Base-by-base conservation (phyloP, 2,888 invertebrate genomes). In the Athalia cordata region DNA sequence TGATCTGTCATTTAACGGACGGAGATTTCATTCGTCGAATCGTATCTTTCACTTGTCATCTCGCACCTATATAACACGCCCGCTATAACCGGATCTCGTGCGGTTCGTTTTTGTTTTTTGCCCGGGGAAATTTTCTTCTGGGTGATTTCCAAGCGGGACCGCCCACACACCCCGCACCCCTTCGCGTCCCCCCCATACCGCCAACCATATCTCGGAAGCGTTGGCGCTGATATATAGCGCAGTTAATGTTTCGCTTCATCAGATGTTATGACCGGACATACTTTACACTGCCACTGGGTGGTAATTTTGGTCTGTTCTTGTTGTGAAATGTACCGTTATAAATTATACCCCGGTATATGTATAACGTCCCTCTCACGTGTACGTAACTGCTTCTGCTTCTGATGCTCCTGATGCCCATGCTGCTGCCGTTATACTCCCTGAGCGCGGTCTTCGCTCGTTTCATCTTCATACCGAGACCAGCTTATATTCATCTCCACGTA, bases 251-350 rank as follows among this genome's bases (percentile, higher is more conserved):
- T 77, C 80, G 79, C 81, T 88, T 88, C 87, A 88, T 88, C 88
- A 87, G 87, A 87, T 87, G 87, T 88, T 87, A 88, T 87, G 87
- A 88, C 86, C 83, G 87, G 85, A 86, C 87, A 84, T 83, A 82
- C 81, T 83, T 86, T 87, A 88, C 86, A 83, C 85, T 84, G 87
- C 87, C 87, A 87, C 87, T 86, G 87, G 87, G 87, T 87, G 87
- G 87, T 86, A 87, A 87, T 87, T 87, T 87, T 84, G 82, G 84
- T 80, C 84, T 86, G 86, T 85, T 87, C 86, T 88, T 87, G 86
- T 86, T 87, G 87, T 84, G 85, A 86, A 86, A 85, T 82, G 80
- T 80, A 80, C 81, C 79, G 86, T 85, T 86, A 85, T 86, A 86
- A 86, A 85, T 86, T 86, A 85, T 80, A 82, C 15, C n/a, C 43